phyloP scores from a whole-genome alignment of 2,888 invertebrate genomes.

The Nomada fabriciana region DNA sequence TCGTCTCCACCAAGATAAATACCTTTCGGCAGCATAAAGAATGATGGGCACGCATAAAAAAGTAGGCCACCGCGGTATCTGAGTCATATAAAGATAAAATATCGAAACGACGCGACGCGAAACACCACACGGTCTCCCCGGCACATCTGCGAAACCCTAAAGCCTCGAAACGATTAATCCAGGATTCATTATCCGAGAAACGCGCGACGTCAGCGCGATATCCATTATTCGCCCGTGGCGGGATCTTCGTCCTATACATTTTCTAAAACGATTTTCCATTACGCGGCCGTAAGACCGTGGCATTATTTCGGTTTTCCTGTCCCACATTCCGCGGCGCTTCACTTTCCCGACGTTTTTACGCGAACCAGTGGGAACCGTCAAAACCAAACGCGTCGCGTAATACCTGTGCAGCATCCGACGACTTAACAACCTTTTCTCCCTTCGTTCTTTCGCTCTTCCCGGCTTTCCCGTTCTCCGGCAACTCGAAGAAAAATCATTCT shows the following conservation, averaged over 20 bases:
- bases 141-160: neutral
- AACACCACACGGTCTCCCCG: neutral
- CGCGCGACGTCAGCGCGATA: neutral
- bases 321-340: conserved; percentile 5
- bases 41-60: neutral
- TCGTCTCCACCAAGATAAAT: neutral
- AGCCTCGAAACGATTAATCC: conserved; percentile 13
- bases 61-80: neutral
- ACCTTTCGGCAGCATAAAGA: neutral
- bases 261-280: conserved; percentile 44
- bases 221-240: conserved; percentile 27
- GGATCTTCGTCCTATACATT: conserved; percentile 7
- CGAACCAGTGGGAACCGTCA: conserved; percentile 25
- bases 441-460: neutral
- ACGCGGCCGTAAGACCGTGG: conserved; percentile 10
- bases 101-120: neutral
- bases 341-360: conserved; percentile 22
- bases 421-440: conserved; percentile 15
- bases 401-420: conserved; percentile 19
- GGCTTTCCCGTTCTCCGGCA: conserved; percentile 12
- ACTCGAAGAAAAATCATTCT: conserved; percentile 31
- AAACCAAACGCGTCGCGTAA: conserved; percentile 43
- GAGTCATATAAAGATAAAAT: neutral
- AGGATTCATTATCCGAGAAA: conserved; percentile 18
- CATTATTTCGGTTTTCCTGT: conserved; percentile 21